These are phyloP conservation scores for Paracanthobrama guichenoti DNA, from an alignment of 2,113 vertebrate species.

Conservation along the genomic window DNA sequence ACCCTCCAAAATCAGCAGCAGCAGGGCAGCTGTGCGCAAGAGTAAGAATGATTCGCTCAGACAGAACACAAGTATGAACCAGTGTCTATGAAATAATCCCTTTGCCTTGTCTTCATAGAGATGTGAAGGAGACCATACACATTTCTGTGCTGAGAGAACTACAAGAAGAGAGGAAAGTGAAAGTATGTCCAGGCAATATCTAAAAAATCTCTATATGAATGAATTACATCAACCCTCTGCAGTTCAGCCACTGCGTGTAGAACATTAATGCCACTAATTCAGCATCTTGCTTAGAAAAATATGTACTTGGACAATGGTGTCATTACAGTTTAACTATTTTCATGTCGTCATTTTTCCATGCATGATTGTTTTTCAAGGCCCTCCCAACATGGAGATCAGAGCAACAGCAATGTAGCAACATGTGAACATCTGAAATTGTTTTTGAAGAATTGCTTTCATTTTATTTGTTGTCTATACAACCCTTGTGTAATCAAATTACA, in stretches of 20 bases:
- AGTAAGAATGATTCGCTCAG: constrained; percentile 58
- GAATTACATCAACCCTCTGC: not conserved
- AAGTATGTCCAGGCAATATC: constrained; percentile 68
- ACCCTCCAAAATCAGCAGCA: constrained; percentile 71
- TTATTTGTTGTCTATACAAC: not conserved
- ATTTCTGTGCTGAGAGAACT: constrained; percentile 74
- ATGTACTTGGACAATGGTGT: too few species aligned
- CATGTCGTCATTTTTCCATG: too few species aligned
- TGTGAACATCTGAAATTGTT: not conserved
- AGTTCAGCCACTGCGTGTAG: not conserved
- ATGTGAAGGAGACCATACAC: constrained; percentile 63
- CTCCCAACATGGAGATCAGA: not conserved
- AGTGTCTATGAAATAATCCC: too few species aligned
- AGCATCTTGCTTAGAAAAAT: too few species aligned
- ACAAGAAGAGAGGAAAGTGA: constrained; percentile 78
- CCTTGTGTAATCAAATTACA: not conserved
- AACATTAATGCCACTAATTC: too few species aligned
- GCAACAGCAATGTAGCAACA: not conserved
- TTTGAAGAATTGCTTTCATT: not conserved
- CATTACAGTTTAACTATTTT: too few species aligned
- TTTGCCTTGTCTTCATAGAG: constrained; percentile 58
- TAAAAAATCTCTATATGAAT: not conserved
- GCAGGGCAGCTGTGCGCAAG: constrained; percentile 42
- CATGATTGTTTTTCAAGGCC: too few species aligned
- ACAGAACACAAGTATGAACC: too few species aligned